Base-by-base conservation (phyloP, 35 echinoderm and acorn worm genomes). In the Acanthaster planci region DNA sequence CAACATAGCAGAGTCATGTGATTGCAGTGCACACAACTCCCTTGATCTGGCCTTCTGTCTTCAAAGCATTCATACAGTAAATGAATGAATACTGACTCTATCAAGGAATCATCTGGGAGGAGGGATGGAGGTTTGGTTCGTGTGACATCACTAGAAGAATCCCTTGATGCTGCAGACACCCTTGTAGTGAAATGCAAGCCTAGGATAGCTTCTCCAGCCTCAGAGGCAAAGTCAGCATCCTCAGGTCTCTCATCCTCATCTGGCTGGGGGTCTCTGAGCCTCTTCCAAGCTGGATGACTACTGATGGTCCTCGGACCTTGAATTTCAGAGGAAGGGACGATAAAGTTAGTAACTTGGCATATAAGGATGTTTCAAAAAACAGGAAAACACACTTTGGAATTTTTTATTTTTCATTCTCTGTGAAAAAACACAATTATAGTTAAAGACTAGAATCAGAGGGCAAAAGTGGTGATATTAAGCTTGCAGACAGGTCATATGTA, bases 231-330 rank as follows among this genome's bases (percentile, higher is more conserved):
- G 16, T 87, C 78, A 50, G 76, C 30, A 57, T 96, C 81, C 5
- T 76, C 51, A 19, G 50, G 50, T 77, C 21, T 68, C 29, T 23
- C 23, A 29, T 77, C 51, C 18, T 18, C 34, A 32, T 14, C 12
- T 23, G 77, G 79, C 6, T 84, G 54, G 26, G 55, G 35, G 42
- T 47, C 12, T 8, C 7, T 15, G 8, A 36, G 78, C 16, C 40
- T 85, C 52, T 97, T 78, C 94, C 94, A 97, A 17, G 90, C 85
- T 75, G 94, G 94, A 27, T 78, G 78, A 26, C 94, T 97, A 58
- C 90, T 92, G 36, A 97, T 97, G 21, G 94, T 97, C 18, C 76
- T 58, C n/a, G 92, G 83, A 22, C 88, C 92, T 90, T 18, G 7
- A 84, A 23, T 6, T 68, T 23, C 8, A 4, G 18, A 68, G n/a